These are phyloP conservation scores for Aphidius ervi DNA, from an alignment of 1,140 invertebrate species.

Conservation along the genomic window DNA sequence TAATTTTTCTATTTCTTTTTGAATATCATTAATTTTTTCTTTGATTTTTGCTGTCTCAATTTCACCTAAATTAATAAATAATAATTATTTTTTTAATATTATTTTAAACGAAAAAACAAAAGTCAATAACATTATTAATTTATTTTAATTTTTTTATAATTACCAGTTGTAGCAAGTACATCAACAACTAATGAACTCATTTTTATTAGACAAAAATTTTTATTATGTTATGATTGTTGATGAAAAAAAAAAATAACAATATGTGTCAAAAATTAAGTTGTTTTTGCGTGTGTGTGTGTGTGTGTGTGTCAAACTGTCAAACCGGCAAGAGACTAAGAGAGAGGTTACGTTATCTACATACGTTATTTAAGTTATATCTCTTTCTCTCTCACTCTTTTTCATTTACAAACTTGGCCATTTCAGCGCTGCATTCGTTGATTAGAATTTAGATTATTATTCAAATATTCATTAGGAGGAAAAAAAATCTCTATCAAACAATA, in stretches of 20 bases:
- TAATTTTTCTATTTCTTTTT: conserved; percentile 54
- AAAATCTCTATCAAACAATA: too few relatives aligned
- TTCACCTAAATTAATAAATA: conserved; percentile 28
- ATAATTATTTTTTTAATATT: neutral
- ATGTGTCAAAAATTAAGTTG: too few relatives aligned
- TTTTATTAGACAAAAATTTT: neutral
- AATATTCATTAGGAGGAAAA: too few relatives aligned
- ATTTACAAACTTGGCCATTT: too few relatives aligned
- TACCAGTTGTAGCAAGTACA: conserved; percentile 37
- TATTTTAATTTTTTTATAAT: neutral
- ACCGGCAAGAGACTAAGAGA: too few relatives aligned
- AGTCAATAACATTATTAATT: neutral
- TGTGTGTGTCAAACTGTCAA: neutral
- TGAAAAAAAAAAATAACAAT: neutral
- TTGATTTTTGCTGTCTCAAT: conserved; percentile 40
- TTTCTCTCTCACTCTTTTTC: too few relatives aligned
- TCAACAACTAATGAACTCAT: conserved; percentile 42
- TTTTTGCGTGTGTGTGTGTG: too few relatives aligned
- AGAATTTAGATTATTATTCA: too few relatives aligned
- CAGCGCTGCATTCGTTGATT: too few relatives aligned
- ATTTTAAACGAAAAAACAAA: too few relatives aligned
- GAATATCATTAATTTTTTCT: conserved; percentile 55
- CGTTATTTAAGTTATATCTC: too few relatives aligned
- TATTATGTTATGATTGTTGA: neutral
- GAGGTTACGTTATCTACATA: too few relatives aligned